Evolutionary conservation across 2,888 invertebrate genomes (phyloP), one percentile per base, ranked within the genome.

Genomic region (Dryobotodes eremita): DNA sequence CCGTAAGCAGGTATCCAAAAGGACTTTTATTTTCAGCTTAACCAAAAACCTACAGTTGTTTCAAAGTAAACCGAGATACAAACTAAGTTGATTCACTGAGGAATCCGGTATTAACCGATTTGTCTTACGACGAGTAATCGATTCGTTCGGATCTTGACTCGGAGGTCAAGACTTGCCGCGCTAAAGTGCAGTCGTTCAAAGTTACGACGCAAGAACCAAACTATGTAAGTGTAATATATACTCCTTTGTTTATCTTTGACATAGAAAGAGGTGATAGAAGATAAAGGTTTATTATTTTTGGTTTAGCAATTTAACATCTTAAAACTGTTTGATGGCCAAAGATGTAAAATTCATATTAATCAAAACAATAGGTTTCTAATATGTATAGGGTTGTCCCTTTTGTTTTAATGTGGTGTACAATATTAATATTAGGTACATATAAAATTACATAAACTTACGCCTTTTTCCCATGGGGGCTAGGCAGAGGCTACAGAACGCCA

Each of bases 71-170:
- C 64, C 53, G 57, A 72, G 42, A 46, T 42, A 46, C n/a, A 61
- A 31, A 50, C 55, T 26, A 50, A 73, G 74, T 66, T 26, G 55
- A 59, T 68, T 62, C 46, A 50, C 57, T 36, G 36, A 61, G 61
- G 62, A 81, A 57, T 68, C 61, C 11, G 23, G 80, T 79, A 65
- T 48, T 69, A 53, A 11, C 69, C 68, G 26, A 66, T 79, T 71
- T 71, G 57, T 82, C 80, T 84, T 68, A 62, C 68, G 73, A 55
- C 55, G 55, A 50, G 68, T 68, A 85, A 80, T 85, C 85, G 85
- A 85, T 80, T 57, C 50, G 62, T 57, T 68, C 4, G 26, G 61
- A 31, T 82, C 82, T 81, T 61, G 82, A 61, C 65, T 31, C 42
- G 4, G 65, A 81, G 75, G 69, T 74, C 75, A 75, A 42, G 65